Percentiles rank a stretch among this genome's conserved stretches.
Conservation (phyloP, 2,888 invertebrate species). For the Hartigia nigra region DNA sequence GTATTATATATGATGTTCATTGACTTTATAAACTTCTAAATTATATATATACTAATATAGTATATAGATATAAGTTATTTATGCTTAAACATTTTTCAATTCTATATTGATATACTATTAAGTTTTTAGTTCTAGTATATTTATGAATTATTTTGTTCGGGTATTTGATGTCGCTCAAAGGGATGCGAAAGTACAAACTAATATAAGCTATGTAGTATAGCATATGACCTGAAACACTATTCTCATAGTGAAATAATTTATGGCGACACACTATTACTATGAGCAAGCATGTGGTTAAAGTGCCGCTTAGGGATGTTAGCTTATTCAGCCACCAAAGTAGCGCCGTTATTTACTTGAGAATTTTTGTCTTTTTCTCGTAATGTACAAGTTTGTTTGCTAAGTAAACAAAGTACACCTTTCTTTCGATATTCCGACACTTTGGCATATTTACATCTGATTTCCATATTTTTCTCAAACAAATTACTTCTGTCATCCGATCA, state of each 20-base stretch:
- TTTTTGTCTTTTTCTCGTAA: neutral
- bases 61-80: neutral
- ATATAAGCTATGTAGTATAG: neutral
- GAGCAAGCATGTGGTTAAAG: neutral
- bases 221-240: neutral
- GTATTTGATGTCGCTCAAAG: neutral
- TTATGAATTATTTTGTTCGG: neutral
- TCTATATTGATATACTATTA: neutral
- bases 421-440: neutral
- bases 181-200: too few species aligned
- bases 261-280: neutral
- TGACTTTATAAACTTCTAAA: neutral
- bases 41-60: neutral
- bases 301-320: neutral
- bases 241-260: constrained; percentile 1
- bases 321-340: neutral
- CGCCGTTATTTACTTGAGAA: neutral
- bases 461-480: neutral
- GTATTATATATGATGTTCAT: neutral
- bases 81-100: neutral
- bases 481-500: neutral
- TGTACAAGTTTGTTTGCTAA: neutral
- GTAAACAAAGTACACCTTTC: neutral
- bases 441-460: neutral
- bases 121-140: neutral